Percentiles rank a stretch among this genome's conserved stretches.
These are phyloP conservation scores for Pipistrellus pygmaeus DNA, from an alignment of 2,797 vertebrate genomes.

Conservation along the genomic window DNA sequence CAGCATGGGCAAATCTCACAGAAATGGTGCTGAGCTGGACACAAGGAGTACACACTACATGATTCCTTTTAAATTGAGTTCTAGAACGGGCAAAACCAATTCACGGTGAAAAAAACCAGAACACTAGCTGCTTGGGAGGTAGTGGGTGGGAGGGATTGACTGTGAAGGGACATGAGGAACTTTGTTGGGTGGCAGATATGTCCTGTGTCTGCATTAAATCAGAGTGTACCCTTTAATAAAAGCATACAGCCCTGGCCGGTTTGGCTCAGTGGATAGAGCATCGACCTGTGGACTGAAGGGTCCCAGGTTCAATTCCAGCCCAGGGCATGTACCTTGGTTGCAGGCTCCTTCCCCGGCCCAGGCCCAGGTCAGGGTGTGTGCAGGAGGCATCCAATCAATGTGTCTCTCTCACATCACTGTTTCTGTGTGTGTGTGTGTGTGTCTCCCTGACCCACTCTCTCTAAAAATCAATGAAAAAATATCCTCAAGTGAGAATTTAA, in stretches of 20 bases:
- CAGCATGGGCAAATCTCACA: neutral
- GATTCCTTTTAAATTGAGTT: constrained; percentile 16
- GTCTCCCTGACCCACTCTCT: too few species aligned
- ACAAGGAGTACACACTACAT: neutral
- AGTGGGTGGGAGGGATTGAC: neutral
- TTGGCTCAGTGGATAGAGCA: too few species aligned
- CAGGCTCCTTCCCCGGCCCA: too few species aligned
- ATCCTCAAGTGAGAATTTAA: too few species aligned
- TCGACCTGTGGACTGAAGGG: too few species aligned
- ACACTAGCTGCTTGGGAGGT: neutral
- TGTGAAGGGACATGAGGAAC: neutral
- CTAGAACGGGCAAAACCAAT: neutral
- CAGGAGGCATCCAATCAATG: too few species aligned
- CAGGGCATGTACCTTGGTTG: too few species aligned
- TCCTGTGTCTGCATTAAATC: neutral
- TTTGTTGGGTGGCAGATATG: neutral
- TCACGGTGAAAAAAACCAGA: neutral
- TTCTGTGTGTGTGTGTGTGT: too few species aligned
- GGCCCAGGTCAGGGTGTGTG: too few species aligned
- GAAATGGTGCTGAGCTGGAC: neutral
- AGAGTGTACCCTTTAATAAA: constrained; percentile 3
- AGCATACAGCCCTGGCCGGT: neutral
- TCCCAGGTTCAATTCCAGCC: too few species aligned
- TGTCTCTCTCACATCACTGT: too few species aligned
- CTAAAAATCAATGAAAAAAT: too few species aligned